Evolutionary conservation across 1,140 invertebrate species (phyloP).

Genomic region (Drosophila guanche): DNA sequence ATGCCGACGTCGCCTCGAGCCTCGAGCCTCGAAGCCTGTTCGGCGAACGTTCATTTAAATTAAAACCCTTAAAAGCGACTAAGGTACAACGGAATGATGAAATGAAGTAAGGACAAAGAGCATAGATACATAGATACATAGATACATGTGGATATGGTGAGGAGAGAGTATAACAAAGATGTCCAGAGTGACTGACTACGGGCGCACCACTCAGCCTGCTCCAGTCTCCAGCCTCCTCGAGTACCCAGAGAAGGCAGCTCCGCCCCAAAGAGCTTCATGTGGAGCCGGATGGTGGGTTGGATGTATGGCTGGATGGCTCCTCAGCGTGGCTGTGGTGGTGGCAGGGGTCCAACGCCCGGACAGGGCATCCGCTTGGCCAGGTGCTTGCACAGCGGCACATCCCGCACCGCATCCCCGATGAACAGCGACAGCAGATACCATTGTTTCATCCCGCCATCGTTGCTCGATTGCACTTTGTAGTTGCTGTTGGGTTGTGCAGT

Average conservation of each 20-base stretch:
- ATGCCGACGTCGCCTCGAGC: slow-evolving; percentile 2
- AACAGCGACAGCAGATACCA: slow-evolving; percentile 92
- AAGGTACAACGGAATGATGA: slow-evolving; percentile 47
- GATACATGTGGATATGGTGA: slow-evolving; percentile 20
- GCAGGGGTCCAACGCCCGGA: slow-evolving; percentile 75
- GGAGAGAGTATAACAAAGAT: slow-evolving; percentile 61
- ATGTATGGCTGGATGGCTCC: not conserved
- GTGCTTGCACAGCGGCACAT: slow-evolving; percentile 90
- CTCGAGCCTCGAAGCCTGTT: slow-evolving; percentile 15
- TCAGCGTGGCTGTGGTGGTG: slow-evolving; percentile 75
- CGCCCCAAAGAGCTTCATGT: too few species aligned
- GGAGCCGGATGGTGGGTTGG: not conserved
- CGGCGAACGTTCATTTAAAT: slow-evolving; percentile 64
- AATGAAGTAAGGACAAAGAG: slow-evolving; percentile 22
- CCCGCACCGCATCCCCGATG: slow-evolving; percentile 91
- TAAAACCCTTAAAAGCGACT: slow-evolving; percentile 72
- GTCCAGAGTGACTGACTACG: slow-evolving; percentile 68
- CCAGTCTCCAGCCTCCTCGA: slow-evolving; percentile 1
- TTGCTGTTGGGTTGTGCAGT: slow-evolving; percentile 85
- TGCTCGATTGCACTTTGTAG: slow-evolving; percentile 88
- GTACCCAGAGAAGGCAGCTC: not conserved
- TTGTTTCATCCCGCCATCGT: slow-evolving; percentile 86
- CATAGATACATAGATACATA: slow-evolving; percentile 3
- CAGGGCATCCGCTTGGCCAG: slow-evolving; percentile 87
- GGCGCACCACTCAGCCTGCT: slow-evolving; percentile 16